Conservation (phyloP, 2,797 vertebrate species). For the Aphelocoma californica region DNA sequence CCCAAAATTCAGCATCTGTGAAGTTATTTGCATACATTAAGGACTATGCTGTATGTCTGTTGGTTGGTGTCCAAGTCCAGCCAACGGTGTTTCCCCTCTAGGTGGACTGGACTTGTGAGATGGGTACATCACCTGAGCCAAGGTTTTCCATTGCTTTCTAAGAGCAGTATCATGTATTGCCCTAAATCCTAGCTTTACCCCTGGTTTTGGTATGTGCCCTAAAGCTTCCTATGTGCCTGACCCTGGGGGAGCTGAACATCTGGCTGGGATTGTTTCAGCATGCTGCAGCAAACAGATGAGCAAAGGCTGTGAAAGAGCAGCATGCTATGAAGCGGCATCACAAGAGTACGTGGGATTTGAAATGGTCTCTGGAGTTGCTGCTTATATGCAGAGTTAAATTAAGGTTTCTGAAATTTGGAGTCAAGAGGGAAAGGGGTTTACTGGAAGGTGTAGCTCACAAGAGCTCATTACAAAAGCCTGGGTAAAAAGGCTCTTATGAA, state of each 20-base stretch:
- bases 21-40: not conserved
- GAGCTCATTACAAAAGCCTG: constrained; percentile 9
- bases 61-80: not conserved
- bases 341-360: not conserved
- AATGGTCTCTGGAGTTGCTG: constrained; percentile 21
- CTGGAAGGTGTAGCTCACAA: not conserved
- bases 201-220: not conserved
- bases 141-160: not conserved
- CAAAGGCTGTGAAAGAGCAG: not conserved
- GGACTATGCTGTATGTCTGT: not conserved
- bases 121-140: accelerated
- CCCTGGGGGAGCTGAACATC: not conserved
- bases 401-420: constrained; percentile 36
- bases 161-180: not conserved
- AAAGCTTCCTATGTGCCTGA: not conserved
- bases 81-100: accelerated
- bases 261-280: not conserved
- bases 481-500: constrained; percentile 26
- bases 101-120: not conserved
- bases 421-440: not conserved
- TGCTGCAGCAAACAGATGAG: not conserved
- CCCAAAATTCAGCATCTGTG: not conserved
- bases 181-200: not conserved
- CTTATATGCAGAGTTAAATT: constrained; percentile 8
- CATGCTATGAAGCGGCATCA: accelerated